phyloP scores from a whole-genome alignment of 2,113 vertebrate genomes.

The Paraplagusia blochii region DNA sequence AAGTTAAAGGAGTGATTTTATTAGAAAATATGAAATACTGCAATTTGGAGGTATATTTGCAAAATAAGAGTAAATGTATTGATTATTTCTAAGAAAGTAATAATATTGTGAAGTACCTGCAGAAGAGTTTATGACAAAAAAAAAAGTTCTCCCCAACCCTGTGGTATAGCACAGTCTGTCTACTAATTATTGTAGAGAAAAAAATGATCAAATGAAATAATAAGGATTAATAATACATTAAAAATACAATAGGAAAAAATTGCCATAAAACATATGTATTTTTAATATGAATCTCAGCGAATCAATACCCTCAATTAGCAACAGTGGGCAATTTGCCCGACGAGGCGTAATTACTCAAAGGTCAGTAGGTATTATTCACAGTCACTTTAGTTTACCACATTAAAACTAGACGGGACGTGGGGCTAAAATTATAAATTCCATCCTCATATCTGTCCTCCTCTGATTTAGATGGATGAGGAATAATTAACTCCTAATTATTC shows the following conservation, averaged over 20 bases:
- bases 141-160: slow-evolving; percentile 53
- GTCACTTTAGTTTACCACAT: slow-evolving; percentile 99
- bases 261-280: slow-evolving; percentile 81
- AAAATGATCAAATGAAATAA: slow-evolving; percentile 62
- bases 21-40: slow-evolving; percentile 8
- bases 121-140: slow-evolving; percentile 41
- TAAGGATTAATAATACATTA: slow-evolving; percentile 79
- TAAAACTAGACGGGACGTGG: slow-evolving; percentile 92
- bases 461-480: slow-evolving; percentile 99
- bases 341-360: slow-evolving; percentile 94
- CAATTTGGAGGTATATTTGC: background rate
- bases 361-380: slow-evolving; percentile 99
- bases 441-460: slow-evolving; percentile 98
- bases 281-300: slow-evolving; percentile 87
- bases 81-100: slow-evolving; percentile 53
- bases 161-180: slow-evolving; percentile 62
- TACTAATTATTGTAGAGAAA: slow-evolving; percentile 72
- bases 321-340: slow-evolving; percentile 89
- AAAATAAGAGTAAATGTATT: too few species aligned
- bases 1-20: too few species aligned
- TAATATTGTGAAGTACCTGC: slow-evolving; percentile 48
- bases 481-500: slow-evolving; percentile 99
- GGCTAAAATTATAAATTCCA: slow-evolving; percentile 99
- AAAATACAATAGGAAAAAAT: slow-evolving; percentile 61
- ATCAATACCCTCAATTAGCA: slow-evolving; percentile 93